A percentile compares a stretch with the other conserved stretches of the same genome.
These are phyloP conservation scores for Argyrosomus regius DNA, from an alignment of 2,797 vertebrate genomes.

Conservation along the genomic window DNA sequence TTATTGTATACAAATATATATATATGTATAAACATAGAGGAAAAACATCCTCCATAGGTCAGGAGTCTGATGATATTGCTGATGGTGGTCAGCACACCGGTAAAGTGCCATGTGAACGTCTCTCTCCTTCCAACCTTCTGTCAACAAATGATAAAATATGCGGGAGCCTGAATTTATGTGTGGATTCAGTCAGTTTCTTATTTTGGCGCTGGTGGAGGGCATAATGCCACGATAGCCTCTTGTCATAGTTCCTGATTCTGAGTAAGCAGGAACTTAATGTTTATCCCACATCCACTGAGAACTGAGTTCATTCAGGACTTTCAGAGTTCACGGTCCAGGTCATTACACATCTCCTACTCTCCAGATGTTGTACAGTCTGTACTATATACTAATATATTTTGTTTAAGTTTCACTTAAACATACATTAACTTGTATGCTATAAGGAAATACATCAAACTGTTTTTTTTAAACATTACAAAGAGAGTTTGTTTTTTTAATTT, in stretches of 20 bases:
- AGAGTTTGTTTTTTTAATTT: neutral
- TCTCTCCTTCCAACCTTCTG: slow-evolving; percentile 59
- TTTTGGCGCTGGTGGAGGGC: slow-evolving; percentile 64
- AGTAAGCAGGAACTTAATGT: slow-evolving; percentile 57
- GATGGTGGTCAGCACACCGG: slow-evolving; percentile 17
- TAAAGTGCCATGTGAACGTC: slow-evolving; percentile 10
- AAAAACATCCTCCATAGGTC: slow-evolving; percentile 12
- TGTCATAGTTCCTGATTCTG: slow-evolving; percentile 59
- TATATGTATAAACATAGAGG: neutral
- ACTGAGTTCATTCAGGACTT: slow-evolving; percentile 62
- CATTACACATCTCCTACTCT: slow-evolving; percentile 35
- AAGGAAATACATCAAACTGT: neutral
- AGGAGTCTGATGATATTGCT: slow-evolving; percentile 7
- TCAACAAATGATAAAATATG: slow-evolving; percentile 70
- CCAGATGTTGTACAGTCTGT: neutral
- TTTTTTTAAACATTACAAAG: neutral
- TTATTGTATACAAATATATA: neutral
- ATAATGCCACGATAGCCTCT: slow-evolving; percentile 44
- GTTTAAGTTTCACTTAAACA: neutral
- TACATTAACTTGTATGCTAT: neutral
- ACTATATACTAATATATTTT: neutral
- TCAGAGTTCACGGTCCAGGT: slow-evolving; percentile 42
- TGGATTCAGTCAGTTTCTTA: slow-evolving; percentile 64
- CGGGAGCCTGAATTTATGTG: slow-evolving; percentile 52
- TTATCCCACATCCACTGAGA: slow-evolving; percentile 52